A percentile compares a stretch with the other conserved stretches of the same genome.
These are phyloP conservation scores for Spea bombifrons DNA, from an alignment of 2,113 vertebrate genomes.

Conservation along the genomic window DNA sequence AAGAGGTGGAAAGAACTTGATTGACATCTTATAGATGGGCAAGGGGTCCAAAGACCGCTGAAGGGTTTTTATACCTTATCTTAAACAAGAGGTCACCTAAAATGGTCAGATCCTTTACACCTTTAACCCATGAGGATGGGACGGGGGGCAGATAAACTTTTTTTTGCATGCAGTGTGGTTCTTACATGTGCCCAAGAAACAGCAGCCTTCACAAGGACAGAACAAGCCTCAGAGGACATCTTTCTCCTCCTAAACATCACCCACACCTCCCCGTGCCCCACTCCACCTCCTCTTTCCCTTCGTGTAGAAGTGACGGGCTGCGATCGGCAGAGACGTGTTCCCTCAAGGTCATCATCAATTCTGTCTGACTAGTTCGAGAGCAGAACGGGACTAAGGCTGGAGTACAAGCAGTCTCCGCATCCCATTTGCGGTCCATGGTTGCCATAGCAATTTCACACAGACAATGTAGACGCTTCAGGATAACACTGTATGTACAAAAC, in stretches of 20 bases:
- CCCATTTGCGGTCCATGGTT: background rate
- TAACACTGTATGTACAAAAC: background rate
- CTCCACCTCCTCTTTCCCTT: background rate
- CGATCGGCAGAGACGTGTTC: background rate
- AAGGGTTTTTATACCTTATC: too few species aligned
- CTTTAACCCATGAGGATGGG: too few species aligned
- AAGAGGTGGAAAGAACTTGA: too few species aligned
- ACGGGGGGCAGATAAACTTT: too few species aligned
- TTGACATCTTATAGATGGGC: too few species aligned
- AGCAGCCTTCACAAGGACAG: too few species aligned
- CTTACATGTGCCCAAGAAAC: too few species aligned
- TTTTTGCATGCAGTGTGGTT: too few species aligned
- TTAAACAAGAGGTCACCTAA: too few species aligned
- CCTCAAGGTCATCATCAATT: slow-evolving; percentile 25
- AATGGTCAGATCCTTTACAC: too few species aligned
- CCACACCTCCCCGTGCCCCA: background rate
- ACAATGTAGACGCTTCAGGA: background rate
- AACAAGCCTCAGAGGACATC: too few species aligned
- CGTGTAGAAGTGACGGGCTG: background rate
- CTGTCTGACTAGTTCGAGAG: background rate
- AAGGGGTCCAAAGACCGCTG: too few species aligned
- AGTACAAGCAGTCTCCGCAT: background rate
- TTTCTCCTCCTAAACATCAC: background rate
- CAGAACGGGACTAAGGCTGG: background rate
- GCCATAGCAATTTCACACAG: slow-evolving; percentile 21